Conservation (phyloP, 2,888 invertebrate genomes). For the Lapara coniferarum region DNA sequence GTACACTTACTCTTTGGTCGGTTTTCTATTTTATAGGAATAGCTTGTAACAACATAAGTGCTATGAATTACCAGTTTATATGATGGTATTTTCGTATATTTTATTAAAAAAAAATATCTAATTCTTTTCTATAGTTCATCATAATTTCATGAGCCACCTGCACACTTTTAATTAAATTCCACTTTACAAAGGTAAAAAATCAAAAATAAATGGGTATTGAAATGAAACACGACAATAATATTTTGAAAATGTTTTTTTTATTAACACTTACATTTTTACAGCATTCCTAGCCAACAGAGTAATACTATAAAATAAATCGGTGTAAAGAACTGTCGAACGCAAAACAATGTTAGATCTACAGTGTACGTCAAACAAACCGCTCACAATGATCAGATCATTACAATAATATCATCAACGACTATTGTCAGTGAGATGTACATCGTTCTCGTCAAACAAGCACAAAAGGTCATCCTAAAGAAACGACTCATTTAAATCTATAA, state of each 20-base stretch:
- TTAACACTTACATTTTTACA: slow-evolving; percentile 85
- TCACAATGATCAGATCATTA: slow-evolving; percentile 73
- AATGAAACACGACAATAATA: slow-evolving; percentile 73
- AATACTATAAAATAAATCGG: slow-evolving; percentile 82
- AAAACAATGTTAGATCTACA: slow-evolving; percentile 81
- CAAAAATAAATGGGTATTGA: slow-evolving; percentile 38
- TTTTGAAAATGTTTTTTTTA: slow-evolving; percentile 84
- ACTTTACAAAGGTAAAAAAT: slow-evolving; percentile 31
- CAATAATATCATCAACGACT: slow-evolving; percentile 72
- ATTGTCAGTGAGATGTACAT: slow-evolving; percentile 74
- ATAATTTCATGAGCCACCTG: not conserved
- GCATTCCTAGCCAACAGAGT: slow-evolving; percentile 84
- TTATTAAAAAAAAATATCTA: too few relatives aligned
- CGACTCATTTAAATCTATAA: slow-evolving; percentile 82
- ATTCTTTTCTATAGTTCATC: too few relatives aligned
- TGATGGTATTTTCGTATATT: too few relatives aligned
- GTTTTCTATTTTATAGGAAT: not conserved
- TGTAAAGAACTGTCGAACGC: slow-evolving; percentile 82
- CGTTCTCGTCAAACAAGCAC: slow-evolving; percentile 75
- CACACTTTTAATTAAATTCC: not conserved
- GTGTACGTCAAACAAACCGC: slow-evolving; percentile 78
- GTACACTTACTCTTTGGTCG: slow-evolving; percentile 1
- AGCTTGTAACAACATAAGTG: not conserved
- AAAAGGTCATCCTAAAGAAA: slow-evolving; percentile 79
- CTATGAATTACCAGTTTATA: too few relatives aligned